Evolutionary conservation across 2,888 invertebrate species (phyloP), one percentile per base, ranked within the genome.

Genomic region (Anagyrus pseudococci): DNA sequence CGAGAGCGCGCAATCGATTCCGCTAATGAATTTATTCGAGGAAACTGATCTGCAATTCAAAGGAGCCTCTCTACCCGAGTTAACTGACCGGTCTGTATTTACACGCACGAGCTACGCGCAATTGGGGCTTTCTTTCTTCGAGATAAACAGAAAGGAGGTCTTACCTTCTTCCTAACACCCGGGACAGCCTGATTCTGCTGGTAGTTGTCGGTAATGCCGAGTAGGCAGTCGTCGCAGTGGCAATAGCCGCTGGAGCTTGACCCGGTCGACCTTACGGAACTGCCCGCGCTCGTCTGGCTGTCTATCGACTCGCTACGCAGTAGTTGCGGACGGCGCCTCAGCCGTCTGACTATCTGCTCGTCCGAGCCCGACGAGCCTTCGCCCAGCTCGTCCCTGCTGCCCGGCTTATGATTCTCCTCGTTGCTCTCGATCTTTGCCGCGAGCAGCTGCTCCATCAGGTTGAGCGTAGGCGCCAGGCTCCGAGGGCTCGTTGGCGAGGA

Each of bases 381-480:
- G 10, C 10, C 47, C 2, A 1, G 26, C 20, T 8, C 20, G 52
- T 26, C 33, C 13, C 10, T 55, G 33, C 25, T 26, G 50, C 7
- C 25, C 6, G n/a, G 44, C 48, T 56, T 29, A 17, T 43, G 23
- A 10, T 49, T 66, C 6, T 58, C 64, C 66, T 70, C 62, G 43
- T 20, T 89, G 84, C 46, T 89, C 74, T 93, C 93, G 86, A 93
- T 93, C 81, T 93, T 93, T 4, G 91, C 92, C 47, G 91, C 89
- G 58, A 93, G 83, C 59, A 93, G 81, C 64, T 88, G 88, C 78
- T 93, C 93, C 93, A 93, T 93, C 1, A 66, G 62, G 25, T 66
- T 66, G 4, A 65, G 41, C 17, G 65, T 61, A 0, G 58, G 65
- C 19, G 62, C 44, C 20, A 7, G 56, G 46, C n/a, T 53, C 15